These are phyloP conservation scores for Panonychus citri DNA, from an alignment of 1,140 invertebrate species.

Conservation along the genomic window DNA sequence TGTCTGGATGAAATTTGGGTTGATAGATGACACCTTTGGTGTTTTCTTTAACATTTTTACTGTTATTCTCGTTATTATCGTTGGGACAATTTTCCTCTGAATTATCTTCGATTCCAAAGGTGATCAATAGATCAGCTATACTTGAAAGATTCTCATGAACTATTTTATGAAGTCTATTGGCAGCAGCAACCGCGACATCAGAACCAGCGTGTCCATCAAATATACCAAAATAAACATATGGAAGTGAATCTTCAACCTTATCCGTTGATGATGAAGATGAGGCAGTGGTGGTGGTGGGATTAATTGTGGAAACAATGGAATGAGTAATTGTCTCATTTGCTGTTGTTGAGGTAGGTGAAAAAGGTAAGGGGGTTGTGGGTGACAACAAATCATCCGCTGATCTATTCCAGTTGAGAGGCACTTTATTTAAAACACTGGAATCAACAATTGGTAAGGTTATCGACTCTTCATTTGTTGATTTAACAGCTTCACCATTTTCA, in stretches of 20 bases:
- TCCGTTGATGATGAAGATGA: background rate
- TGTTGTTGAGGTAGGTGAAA: background rate
- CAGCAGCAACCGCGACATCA: conserved; percentile 51
- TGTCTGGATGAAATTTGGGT: background rate
- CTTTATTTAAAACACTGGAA: no score
- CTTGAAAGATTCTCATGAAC: conserved; percentile 33
- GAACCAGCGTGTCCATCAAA: conserved; percentile 70
- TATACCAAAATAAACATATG: conserved; percentile 52
- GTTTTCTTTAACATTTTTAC: background rate
- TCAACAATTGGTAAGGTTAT: no score
- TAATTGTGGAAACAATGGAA: background rate
- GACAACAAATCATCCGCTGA: conserved; percentile 1
- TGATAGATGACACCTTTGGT: background rate
- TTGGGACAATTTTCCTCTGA: background rate
- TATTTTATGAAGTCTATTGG: conserved; percentile 50
- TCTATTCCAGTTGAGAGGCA: background rate
- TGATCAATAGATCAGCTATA: conserved; percentile 12
- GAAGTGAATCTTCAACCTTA: conserved; percentile 20
- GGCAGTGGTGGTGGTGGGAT: background rate
- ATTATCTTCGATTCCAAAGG: conserved; percentile 2
- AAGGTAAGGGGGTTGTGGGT: conserved; percentile 4
- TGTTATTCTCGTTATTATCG: background rate
- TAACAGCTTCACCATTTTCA: no score
- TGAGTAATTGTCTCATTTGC: background rate
- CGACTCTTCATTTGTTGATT: no score